Percentiles rank a stretch among this genome's conserved stretches.
These are phyloP conservation scores for Notoglanidium macrostoma DNA, from an alignment of 2,797 vertebrate genomes.

Conservation along the genomic window DNA sequence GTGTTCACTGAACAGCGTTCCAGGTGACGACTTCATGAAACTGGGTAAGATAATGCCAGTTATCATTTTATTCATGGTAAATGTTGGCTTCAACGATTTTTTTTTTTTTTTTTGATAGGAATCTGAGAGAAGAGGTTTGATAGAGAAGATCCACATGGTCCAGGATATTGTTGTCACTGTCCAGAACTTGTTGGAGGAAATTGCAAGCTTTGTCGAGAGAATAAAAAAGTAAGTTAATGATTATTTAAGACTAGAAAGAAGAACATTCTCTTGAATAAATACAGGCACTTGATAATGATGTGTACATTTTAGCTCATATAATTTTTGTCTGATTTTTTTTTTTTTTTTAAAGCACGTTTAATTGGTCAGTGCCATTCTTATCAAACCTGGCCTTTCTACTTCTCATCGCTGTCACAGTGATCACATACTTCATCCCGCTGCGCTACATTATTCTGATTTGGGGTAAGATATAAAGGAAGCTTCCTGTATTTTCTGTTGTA, in stretches of 20 bases:
- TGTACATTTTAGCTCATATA: not conserved
- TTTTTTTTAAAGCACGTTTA: slow-evolving; percentile 83
- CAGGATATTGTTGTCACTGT: slow-evolving; percentile 91
- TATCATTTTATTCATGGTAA: too few species aligned
- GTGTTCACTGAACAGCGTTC: too few species aligned
- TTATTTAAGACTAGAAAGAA: slow-evolving; percentile 72
- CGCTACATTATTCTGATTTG: slow-evolving; percentile 92
- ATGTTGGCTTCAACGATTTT: too few species aligned
- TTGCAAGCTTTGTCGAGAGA: slow-evolving; percentile 90
- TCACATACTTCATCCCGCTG: slow-evolving; percentile 85
- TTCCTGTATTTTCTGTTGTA: not conserved
- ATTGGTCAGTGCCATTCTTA: slow-evolving; percentile 96
- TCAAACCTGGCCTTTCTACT: slow-evolving; percentile 85
- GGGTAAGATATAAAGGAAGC: slow-evolving; percentile 81
- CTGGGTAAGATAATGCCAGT: too few species aligned
- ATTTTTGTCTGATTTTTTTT: not conserved
- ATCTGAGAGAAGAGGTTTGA: slow-evolving; percentile 87
- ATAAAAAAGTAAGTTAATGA: slow-evolving; percentile 85
- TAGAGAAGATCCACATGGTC: slow-evolving; percentile 95
- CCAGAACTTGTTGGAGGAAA: slow-evolving; percentile 87
- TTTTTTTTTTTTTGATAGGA: slow-evolving; percentile 75
- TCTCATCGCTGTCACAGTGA: slow-evolving; percentile 74
- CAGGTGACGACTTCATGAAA: too few species aligned
- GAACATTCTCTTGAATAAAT: not conserved
- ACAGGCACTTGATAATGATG: not conserved